Conservation (phyloP, 2,113 vertebrate genomes). For the Pluvialis apricaria region DNA sequence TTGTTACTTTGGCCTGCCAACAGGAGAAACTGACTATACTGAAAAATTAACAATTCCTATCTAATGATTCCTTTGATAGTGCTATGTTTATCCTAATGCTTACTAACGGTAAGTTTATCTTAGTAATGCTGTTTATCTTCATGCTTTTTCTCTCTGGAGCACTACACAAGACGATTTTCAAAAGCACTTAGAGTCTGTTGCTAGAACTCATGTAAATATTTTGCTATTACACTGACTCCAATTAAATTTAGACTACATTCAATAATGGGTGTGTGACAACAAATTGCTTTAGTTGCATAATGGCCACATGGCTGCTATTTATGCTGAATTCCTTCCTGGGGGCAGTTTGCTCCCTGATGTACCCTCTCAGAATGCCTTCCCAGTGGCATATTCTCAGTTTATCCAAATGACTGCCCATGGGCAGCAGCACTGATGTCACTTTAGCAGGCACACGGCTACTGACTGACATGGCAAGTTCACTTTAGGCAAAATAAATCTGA, state of each 20-base stretch:
- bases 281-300: neutral
- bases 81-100: neutral
- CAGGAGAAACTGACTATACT: neutral
- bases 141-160: neutral
- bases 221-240: neutral
- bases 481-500: neutral
- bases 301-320: neutral
- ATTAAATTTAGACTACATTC: neutral
- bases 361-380: neutral
- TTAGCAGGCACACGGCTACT: neutral
- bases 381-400: accelerated
- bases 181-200: neutral
- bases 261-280: neutral
- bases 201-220: neutral
- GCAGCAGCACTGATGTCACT: neutral
- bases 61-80: neutral
- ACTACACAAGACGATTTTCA: neutral
- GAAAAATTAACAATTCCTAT: neutral
- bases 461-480: neutral
- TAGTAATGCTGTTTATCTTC: neutral
- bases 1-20: neutral
- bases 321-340: neutral
- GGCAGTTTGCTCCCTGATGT: neutral
- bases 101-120: neutral
- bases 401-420: neutral